Evolutionary conservation across 2,113 vertebrate species (phyloP).

Genomic region (Oenanthe oenanthe): DNA sequence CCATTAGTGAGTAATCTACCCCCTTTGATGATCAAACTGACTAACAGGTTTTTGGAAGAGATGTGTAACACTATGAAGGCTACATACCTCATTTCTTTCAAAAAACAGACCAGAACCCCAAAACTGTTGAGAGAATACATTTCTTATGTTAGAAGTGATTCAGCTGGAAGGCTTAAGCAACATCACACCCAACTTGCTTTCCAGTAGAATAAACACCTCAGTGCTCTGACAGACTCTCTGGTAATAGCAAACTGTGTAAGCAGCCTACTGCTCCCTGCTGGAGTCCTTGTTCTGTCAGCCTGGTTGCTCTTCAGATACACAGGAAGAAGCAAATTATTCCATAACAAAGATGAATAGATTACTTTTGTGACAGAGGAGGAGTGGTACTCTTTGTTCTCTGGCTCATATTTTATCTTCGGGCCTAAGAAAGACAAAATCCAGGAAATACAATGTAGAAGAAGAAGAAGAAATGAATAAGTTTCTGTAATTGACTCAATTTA

Average conservation of each 20-base stretch:
- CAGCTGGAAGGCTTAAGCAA: neutral
- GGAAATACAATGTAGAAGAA: neutral
- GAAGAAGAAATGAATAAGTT: neutral
- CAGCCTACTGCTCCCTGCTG: neutral
- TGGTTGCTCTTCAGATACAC: neutral
- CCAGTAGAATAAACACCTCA: slow-evolving; percentile 5
- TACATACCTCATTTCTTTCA: neutral
- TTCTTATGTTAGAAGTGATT: neutral
- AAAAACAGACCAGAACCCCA: neutral
- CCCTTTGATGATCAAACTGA: neutral
- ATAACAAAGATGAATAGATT: neutral
- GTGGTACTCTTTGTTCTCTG: neutral
- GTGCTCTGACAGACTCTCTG: neutral
- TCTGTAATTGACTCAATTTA: neutral
- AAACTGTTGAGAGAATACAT: neutral
- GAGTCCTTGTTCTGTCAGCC: slow-evolving; percentile 18
- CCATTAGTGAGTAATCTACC: neutral
- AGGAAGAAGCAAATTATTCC: neutral
- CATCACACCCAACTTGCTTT: neutral
- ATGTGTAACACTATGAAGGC: neutral
- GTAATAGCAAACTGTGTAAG: slow-evolving; percentile 17
- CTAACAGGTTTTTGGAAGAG: neutral
- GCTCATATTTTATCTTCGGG: neutral
- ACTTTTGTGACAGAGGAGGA: neutral
- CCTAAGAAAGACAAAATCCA: neutral